phyloP scores from a whole-genome alignment of 2,113 vertebrate genomes.

The Probosciger aterrimus region DNA sequence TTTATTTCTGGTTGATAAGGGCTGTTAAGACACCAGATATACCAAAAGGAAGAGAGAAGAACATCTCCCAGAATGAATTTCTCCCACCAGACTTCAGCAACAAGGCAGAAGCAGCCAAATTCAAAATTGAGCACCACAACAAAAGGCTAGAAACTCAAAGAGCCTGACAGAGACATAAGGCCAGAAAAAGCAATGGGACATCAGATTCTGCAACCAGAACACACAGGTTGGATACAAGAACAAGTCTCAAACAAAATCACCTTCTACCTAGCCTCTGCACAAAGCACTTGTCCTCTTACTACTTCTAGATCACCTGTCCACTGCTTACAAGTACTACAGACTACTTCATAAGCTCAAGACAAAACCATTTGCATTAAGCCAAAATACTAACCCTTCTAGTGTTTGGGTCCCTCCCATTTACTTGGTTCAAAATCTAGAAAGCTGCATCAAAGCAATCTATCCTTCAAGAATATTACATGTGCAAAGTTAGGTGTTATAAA shows the following conservation, averaged over 20 bases:
- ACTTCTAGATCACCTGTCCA: background rate
- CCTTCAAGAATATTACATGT: background rate
- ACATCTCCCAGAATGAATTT: background rate
- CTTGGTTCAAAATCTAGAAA: background rate
- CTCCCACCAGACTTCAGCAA: background rate
- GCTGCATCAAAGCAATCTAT: background rate
- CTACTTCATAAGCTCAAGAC: background rate
- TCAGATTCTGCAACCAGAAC: background rate
- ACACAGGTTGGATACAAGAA: background rate
- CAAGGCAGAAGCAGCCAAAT: background rate
- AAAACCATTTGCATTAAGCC: background rate
- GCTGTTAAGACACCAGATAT: background rate
- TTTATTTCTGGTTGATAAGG: background rate
- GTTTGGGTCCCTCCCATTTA: background rate
- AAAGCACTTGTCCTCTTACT: background rate
- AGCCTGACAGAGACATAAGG: fast-evolving
- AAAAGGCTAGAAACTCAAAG: background rate
- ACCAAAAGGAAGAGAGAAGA: background rate
- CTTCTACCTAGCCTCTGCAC: background rate
- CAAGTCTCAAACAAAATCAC: background rate
- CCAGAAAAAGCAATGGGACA: background rate
- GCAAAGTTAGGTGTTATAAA: background rate
- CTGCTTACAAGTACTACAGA: background rate
- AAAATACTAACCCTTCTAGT: background rate
- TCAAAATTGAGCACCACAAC: background rate